These are phyloP conservation scores for Hydrolagus affinis DNA, from an alignment of 2,113 vertebrate species.

Conservation along the genomic window DNA sequence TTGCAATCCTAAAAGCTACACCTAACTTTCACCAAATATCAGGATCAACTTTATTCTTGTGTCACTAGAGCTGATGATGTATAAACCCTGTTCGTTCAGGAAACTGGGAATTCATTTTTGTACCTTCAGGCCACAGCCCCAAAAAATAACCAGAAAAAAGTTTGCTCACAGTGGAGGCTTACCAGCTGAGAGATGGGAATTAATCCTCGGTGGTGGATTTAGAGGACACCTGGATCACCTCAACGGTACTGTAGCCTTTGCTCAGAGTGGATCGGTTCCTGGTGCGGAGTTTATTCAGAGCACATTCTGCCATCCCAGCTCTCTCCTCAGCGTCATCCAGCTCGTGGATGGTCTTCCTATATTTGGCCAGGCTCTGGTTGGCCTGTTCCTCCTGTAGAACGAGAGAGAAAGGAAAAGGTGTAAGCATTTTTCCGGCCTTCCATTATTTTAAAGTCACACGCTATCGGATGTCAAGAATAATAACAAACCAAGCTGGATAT, in stretches of 20 bases:
- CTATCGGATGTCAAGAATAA: too few relatives aligned
- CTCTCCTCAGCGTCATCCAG: constrained; percentile 51
- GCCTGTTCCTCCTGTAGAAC: constrained; percentile 52
- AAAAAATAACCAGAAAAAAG: neutral
- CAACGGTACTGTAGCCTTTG: constrained; percentile 52
- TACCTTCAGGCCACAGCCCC: neutral
- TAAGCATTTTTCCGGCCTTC: neutral
- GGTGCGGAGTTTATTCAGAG: constrained; percentile 53
- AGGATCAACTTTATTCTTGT: too few relatives aligned
- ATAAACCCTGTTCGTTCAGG: neutral
- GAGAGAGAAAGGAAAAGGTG: neutral
- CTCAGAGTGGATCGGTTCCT: constrained; percentile 43
- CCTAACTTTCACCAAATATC: too few relatives aligned
- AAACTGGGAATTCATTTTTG: constrained; percentile 12
- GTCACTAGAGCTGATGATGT: neutral
- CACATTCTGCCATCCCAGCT: constrained; percentile 45
- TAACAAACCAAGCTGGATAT: neutral
- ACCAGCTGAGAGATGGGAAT: neutral
- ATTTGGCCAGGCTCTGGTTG: constrained; percentile 52
- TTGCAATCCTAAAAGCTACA: too few relatives aligned
- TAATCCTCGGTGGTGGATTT: constrained; percentile 44
- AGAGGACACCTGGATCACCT: constrained; percentile 53
- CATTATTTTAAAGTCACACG: neutral
- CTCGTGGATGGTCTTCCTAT: constrained; percentile 45
- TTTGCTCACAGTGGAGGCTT: constrained; percentile 30